phyloP scores from a whole-genome alignment of 2,113 vertebrate genomes.

The Nothoprocta pentlandii region DNA sequence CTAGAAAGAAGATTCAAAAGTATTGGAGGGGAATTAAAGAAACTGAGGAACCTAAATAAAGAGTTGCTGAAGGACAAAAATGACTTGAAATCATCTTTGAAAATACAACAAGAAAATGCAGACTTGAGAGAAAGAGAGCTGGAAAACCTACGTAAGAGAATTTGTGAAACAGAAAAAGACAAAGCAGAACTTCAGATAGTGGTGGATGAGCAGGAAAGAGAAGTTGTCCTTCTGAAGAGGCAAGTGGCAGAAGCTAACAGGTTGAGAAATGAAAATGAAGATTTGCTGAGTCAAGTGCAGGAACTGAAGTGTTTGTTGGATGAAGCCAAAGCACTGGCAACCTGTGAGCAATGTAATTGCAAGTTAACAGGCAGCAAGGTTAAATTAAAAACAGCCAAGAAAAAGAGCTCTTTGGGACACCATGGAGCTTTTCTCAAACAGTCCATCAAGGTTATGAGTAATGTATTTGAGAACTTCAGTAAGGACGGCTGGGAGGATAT shows the following conservation, averaged over 20 bases:
- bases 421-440: slow-evolving; percentile 85
- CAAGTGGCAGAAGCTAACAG: slow-evolving; percentile 75
- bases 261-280: slow-evolving; percentile 73
- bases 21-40: slow-evolving; percentile 81
- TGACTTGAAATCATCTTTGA: slow-evolving; percentile 80
- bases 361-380: slow-evolving; percentile 83
- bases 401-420: slow-evolving; percentile 78
- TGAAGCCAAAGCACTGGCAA: slow-evolving; percentile 75
- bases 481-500: slow-evolving; percentile 97
- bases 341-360: slow-evolving; percentile 64
- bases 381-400: slow-evolving; percentile 85
- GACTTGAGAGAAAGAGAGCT: slow-evolving; percentile 73
- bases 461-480: slow-evolving; percentile 85
- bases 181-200: slow-evolving; percentile 73
- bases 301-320: slow-evolving; percentile 81
- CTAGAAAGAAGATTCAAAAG: slow-evolving; percentile 83
- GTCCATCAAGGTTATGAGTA: slow-evolving; percentile 91
- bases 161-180: slow-evolving; percentile 72
- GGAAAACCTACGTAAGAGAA: slow-evolving; percentile 63
- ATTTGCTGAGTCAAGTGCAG: slow-evolving; percentile 78
- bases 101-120: slow-evolving; percentile 74
- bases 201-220: slow-evolving; percentile 77
- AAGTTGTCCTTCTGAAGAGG: slow-evolving; percentile 76
- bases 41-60: slow-evolving; percentile 82
- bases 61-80: slow-evolving; percentile 78